Base-by-base conservation (phyloP, 2,888 invertebrate genomes). In the Epiblema foenella region DNA sequence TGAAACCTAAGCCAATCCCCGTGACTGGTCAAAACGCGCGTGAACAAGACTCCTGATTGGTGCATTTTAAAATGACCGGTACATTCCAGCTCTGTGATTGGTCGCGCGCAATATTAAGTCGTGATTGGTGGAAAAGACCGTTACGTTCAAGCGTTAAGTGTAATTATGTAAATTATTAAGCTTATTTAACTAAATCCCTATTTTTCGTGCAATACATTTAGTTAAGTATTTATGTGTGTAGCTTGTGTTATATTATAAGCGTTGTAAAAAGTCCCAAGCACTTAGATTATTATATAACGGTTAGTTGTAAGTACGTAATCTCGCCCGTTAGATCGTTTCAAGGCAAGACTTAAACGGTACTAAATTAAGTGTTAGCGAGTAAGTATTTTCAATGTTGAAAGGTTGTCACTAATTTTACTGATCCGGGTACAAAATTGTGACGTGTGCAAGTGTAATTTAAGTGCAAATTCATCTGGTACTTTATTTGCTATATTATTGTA, bases 221-320 rank as follows among this genome's bases (percentile, higher is more conserved):
- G 87, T 92, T 92, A 90, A 91, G 91, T 92, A 92, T 93, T 92
- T 93, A 93, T 91, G 85, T 87, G 79, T 83, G 87, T 91, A 92
- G 90, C 80, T 81, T 73, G 78, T 83, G 83, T 85, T 87, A 85
- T 87, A 85, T 87, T 88, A 87, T 89, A 77, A 74, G 77, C 78
- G 79, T 81, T 92, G 89, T 91, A 89, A 86, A 91, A 89, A 90
- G 83, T 84, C 83, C 79, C 80, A 79, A 72, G 79, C 79, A 76
- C 76, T 69, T 77, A 75, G 70, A 69, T 56, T 74, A 63, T 62
- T 65, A 52, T 69, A 42, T 71, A 56, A 66, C 37, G 56, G 46
- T 62, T 71, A 71, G 71, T 20, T 60, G 29, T 71, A 67, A 67
- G 42, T 60, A 49, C 56, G 63, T 69, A 62, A 20, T 66, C 37